A percentile compares a stretch with the other conserved stretches of the same genome.
Evolutionary conservation across 2,113 vertebrate species (phyloP).

Genomic region (Seriola quinqueradiata): DNA sequence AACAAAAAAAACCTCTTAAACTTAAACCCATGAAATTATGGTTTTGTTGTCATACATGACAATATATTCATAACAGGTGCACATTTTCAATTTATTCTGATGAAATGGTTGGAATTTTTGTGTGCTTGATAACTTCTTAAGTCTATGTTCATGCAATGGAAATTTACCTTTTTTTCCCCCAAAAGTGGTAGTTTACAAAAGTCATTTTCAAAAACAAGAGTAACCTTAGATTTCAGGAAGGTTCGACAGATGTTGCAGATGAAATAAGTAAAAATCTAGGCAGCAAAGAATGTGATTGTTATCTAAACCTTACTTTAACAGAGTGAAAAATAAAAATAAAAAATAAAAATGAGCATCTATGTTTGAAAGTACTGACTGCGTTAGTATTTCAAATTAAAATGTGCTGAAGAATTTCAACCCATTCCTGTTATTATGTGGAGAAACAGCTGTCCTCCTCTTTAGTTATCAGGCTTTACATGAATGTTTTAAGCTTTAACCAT

Average conservation of each 20-base stretch:
- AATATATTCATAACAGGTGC: background rate
- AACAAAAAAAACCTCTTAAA: no score
- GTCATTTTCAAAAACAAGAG: no score
- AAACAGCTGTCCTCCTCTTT: no score
- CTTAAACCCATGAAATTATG: background rate
- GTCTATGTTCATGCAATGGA: background rate
- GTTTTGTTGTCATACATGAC: background rate
- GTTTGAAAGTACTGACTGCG: background rate
- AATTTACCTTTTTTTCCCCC: no score
- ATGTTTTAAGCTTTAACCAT: background rate
- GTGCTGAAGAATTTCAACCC: no score
- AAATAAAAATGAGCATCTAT: background rate
- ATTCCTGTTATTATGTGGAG: no score
- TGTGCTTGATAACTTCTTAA: background rate
- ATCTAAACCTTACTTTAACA: no score
- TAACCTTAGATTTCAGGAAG: background rate
- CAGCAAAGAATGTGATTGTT: no score
- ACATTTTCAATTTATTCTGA: background rate
- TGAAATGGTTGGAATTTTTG: no score
- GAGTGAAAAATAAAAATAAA: background rate
- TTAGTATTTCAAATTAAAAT: background rate
- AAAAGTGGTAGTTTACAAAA: background rate
- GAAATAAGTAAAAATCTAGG: background rate
- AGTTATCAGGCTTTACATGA: background rate
- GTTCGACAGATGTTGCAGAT: constrained; percentile 2